These are phyloP conservation scores for Leptinotarsa tumamoca DNA, from an alignment of 2,888 invertebrate species.

Conservation along the genomic window DNA sequence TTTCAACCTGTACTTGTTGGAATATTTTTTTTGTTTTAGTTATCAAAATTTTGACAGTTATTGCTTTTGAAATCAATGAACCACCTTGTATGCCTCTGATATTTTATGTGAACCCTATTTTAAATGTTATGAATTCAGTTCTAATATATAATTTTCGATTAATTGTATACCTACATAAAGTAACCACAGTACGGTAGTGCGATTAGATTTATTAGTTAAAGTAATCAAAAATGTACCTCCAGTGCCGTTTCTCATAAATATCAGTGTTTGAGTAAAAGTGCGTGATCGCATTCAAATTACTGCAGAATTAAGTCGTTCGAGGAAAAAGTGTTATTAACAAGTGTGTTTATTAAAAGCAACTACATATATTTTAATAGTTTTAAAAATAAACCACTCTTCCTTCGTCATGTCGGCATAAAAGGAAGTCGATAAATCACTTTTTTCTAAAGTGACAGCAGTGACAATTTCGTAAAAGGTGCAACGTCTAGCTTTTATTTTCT, in stretches of 20 bases:
- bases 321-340: constrained; percentile 33
- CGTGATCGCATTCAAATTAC: constrained; percentile 36
- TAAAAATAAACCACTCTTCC: not conserved
- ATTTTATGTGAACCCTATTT: constrained; percentile 30
- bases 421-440: not conserved
- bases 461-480: no score
- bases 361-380: not conserved
- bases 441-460: no score
- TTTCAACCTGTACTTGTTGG: no score
- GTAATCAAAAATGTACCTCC: constrained; percentile 38
- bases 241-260: constrained; percentile 34
- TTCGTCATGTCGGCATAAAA: not conserved
- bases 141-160: constrained; percentile 36
- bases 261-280: constrained; percentile 32
- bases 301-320: constrained; percentile 31
- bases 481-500: no score
- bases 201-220: constrained; percentile 37
- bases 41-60: no score
- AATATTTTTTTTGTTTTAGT: no score
- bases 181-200: constrained; percentile 31
- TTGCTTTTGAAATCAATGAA: not conserved
- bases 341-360: constrained; percentile 27
- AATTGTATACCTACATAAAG: constrained; percentile 29
- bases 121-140: constrained; percentile 28
- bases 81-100: constrained; percentile 30